Percentiles rank a stretch among this genome's conserved stretches.
Conservation (phyloP, 2,113 vertebrate genomes). For the Myiopsitta monachus region DNA sequence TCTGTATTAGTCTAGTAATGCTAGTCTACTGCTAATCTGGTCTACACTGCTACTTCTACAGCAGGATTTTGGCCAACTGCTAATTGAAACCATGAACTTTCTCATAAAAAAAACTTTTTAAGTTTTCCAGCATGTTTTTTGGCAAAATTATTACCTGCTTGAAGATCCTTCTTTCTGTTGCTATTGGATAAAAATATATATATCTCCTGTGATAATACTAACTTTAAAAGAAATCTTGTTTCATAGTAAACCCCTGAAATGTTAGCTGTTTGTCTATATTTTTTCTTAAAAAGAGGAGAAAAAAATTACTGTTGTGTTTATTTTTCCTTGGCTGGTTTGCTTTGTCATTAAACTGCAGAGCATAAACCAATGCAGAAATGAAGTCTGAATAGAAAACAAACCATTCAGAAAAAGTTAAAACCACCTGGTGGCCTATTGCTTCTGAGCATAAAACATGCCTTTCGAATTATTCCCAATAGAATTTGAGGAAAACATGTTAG, state of each 20-base stretch:
- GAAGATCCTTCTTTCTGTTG: background rate
- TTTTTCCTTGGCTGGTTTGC: background rate
- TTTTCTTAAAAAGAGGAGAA: background rate
- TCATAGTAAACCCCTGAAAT: background rate
- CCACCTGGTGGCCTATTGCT: background rate
- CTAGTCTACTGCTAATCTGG: background rate
- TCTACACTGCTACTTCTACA: background rate
- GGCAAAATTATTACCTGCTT: background rate
- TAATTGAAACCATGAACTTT: background rate
- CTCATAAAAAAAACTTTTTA: background rate
- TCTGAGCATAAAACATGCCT: background rate
- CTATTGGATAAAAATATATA: background rate
- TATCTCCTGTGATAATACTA: background rate
- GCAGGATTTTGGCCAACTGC: background rate
- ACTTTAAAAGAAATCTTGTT: background rate
- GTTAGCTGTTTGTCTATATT: background rate
- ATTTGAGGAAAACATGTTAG: background rate
- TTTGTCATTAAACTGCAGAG: background rate
- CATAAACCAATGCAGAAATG: background rate
- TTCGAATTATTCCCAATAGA: background rate
- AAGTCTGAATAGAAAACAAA: background rate
- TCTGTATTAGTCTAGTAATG: background rate
- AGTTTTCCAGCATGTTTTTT: background rate
- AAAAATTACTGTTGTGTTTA: background rate
- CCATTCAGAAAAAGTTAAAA: background rate